Evolutionary conservation across 2,797 vertebrate species (phyloP).

Genomic region (Lateolabrax maculatus): DNA sequence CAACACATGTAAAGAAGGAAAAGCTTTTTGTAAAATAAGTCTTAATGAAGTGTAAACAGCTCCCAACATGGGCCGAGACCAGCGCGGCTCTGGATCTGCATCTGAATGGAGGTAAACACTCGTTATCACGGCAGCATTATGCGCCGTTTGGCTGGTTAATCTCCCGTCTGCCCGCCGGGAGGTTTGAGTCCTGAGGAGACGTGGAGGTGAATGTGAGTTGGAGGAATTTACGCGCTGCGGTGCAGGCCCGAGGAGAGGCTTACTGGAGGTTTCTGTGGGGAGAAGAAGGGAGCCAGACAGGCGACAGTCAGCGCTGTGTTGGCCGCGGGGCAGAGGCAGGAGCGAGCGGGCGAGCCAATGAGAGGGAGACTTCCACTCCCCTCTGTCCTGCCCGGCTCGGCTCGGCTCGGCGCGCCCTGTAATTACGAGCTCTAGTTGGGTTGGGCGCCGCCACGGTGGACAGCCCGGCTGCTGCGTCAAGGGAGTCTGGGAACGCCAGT

Average conservation of each 20-base stretch:
- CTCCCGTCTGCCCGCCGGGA: not conserved
- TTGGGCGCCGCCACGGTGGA: conserved; percentile 86
- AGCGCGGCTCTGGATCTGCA: conserved; percentile 45
- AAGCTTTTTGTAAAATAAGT: conserved; percentile 11
- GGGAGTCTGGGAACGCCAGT: conserved; percentile 66
- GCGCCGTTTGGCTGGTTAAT: not conserved
- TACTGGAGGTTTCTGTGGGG: conserved; percentile 80
- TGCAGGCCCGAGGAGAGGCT: conserved; percentile 63
- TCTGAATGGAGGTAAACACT: conserved; percentile 60
- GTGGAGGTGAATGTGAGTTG: conserved; percentile 19
- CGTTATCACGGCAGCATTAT: conserved; percentile 47
- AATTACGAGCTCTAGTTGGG: conserved; percentile 93
- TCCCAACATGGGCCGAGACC: conserved; percentile 6
- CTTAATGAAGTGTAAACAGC: conserved; percentile 54
- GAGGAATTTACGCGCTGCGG: conserved; percentile 49
- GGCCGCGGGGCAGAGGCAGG: conserved; percentile 88
- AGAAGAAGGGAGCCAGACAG: conserved; percentile 80
- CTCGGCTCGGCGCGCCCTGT: conserved; percentile 86
- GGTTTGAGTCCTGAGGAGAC: not conserved
- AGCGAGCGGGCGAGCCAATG: conserved; percentile 89
- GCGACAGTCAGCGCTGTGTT: conserved; percentile 85
- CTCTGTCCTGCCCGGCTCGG: conserved; percentile 74
- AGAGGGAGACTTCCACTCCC: conserved; percentile 88
- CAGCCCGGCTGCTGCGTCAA: conserved; percentile 75
- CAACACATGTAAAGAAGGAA: conserved; percentile 32